Evolutionary conservation across 2,888 invertebrate genomes (phyloP).

Genomic region (Heliconius ismenius): DNA sequence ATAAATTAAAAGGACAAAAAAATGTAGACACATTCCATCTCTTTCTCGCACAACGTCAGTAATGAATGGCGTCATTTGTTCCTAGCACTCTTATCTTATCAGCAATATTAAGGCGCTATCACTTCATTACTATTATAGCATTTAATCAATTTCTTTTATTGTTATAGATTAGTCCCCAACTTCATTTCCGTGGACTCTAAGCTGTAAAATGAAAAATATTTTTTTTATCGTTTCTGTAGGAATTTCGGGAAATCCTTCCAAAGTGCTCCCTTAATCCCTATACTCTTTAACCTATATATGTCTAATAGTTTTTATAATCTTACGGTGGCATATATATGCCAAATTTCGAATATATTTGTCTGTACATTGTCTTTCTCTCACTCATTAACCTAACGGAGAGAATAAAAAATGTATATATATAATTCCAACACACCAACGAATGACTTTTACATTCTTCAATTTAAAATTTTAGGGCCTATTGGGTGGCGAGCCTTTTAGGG

Average conservation of each 20-base stretch:
- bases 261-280: too few species aligned
- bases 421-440: neutral
- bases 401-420: too few species aligned
- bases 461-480: neutral
- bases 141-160: neutral
- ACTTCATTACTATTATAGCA: conserved; percentile 3
- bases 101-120: neutral
- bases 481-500: neutral
- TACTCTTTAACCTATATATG: too few species aligned
- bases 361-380: too few species aligned
- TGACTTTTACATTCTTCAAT: neutral
- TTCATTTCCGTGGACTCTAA: too few species aligned
- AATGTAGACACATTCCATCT: neutral
- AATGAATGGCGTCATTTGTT: neutral
- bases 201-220: too few species aligned
- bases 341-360: too few species aligned
- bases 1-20: neutral
- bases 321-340: too few species aligned
- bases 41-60: neutral
- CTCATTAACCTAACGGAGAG: too few species aligned
- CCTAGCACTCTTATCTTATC: conserved; percentile 3
- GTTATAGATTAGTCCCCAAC: neutral
- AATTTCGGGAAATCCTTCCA: too few species aligned
- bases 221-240: too few species aligned
- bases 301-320: too few species aligned